Base-by-base conservation (phyloP, 92 coral and sea anemone genomes). In the Ricordea florida region DNA sequence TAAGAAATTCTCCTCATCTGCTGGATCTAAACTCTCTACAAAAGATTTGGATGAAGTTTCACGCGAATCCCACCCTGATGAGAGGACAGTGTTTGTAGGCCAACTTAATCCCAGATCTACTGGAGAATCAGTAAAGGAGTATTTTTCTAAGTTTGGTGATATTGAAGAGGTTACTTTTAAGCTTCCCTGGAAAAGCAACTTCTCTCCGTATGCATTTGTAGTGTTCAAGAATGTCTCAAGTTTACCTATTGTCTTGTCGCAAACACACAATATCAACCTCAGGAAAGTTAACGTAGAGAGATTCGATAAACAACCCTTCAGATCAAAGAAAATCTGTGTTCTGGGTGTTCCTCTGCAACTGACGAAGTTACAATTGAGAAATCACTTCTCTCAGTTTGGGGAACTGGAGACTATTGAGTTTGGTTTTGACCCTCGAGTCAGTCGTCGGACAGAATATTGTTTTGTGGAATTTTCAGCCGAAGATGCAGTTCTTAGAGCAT, bases 351-450 rank as follows among this genome's bases (percentile, higher is more conserved):
- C 78, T 7, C 6, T 47, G 4, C 74, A 83, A 18, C 48, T 66
- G 46, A 35, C 47, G 3, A 38, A 53, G n/a, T 1, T 34, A 3
- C 22, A 37, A 10, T 16, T 71, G 30, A 62, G 40, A 32, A 41
- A 78, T 7, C 78, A 85, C 57, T 85, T 85, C 24, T 85, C 90
- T 0, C 53, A 51, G 70, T 85, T 44, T 62, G 85, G 85, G 5
- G 67, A 56, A 5, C 43, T 78, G 6, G 28, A 46, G 3, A 43
- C 35, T 15, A 42, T 78, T 2, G 56, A 74, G 44, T 57, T 66
- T 51, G 36, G 43, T 23, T 23, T 11, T 23, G 43, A 47, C 42
- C 49, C 79, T 4, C 65, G 36, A 34, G 74, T n/a, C n/a, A n/a
- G n/a, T 61, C 29, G 57, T 31, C 16, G 48, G 78, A 41, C 57